Evolutionary conservation across 2,797 vertebrate species (phyloP).

Genomic region (Xenopus petersii): DNA sequence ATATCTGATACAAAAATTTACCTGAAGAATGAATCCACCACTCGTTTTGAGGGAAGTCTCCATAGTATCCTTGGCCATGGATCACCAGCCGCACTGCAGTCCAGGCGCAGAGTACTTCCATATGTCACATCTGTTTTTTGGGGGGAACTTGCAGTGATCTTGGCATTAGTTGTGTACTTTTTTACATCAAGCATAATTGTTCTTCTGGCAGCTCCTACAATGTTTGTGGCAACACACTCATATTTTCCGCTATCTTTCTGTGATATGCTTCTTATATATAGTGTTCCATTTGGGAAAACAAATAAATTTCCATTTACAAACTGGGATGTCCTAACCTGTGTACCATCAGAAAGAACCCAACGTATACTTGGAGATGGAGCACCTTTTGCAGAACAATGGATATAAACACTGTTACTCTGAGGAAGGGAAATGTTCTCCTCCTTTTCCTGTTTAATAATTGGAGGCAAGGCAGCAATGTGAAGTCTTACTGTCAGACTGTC

Average conservation of each 20-base stretch:
- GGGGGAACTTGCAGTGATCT: conserved; percentile 75
- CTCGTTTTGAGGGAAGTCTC: conserved; percentile 85
- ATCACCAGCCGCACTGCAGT: conserved; percentile 81
- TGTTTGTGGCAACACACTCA: conserved; percentile 77
- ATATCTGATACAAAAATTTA: conserved; percentile 49
- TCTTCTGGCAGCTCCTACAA: conserved; percentile 72
- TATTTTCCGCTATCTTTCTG: conserved; percentile 75
- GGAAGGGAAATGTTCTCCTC: conserved; percentile 72
- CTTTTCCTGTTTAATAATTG: conserved; percentile 74
- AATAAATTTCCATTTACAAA: conserved; percentile 69
- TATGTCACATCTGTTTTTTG: conserved; percentile 76
- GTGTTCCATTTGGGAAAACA: conserved; percentile 89
- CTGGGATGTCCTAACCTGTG: conserved; percentile 72
- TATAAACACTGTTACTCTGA: conserved; percentile 66
- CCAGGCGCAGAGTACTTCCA: conserved; percentile 71
- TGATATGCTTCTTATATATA: conserved; percentile 69
- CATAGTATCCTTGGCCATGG: conserved; percentile 85
- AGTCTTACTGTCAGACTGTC: conserved; percentile 78
- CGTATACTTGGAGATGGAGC: conserved; percentile 69
- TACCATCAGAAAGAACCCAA: conserved; percentile 78
- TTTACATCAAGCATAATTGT: conserved; percentile 66
- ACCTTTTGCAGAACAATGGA: conserved; percentile 82
- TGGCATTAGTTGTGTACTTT: conserved; percentile 69
- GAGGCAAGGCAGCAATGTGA: conserved; percentile 73
- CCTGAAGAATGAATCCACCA: conserved; percentile 86